Percentiles rank a stretch among this genome's conserved stretches.
These are phyloP conservation scores for Ctenopoma multispine DNA, from an alignment of 2,797 vertebrate genomes.

Conservation along the genomic window DNA sequence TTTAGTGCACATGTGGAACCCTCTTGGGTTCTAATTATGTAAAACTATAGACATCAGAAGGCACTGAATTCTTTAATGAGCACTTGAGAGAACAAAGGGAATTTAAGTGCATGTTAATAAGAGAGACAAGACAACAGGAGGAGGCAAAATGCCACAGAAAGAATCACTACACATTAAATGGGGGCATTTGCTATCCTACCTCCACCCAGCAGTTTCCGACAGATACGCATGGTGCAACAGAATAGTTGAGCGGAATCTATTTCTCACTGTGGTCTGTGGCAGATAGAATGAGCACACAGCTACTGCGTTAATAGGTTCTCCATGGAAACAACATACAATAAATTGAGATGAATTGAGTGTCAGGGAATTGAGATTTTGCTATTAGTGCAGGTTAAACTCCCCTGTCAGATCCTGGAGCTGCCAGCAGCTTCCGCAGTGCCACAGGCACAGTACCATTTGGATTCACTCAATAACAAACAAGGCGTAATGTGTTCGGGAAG, in stretches of 20 bases:
- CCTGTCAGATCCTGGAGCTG: slow-evolving; percentile 24
- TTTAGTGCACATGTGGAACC: slow-evolving; percentile 83
- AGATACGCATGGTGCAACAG: slow-evolving; percentile 31
- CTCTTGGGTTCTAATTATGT: slow-evolving; percentile 90
- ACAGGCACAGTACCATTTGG: slow-evolving; percentile 44
- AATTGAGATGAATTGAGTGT: slow-evolving; percentile 72
- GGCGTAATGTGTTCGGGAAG: slow-evolving; percentile 64
- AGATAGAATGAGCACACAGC: slow-evolving; percentile 32
- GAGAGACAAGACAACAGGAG: slow-evolving; percentile 83
- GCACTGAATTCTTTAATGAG: slow-evolving; percentile 88
- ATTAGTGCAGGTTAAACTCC: slow-evolving; percentile 60
- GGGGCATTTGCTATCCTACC: slow-evolving; percentile 69
- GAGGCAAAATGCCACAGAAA: slow-evolving; percentile 81
- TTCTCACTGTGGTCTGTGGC: slow-evolving; percentile 47
- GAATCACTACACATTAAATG: slow-evolving; percentile 72
- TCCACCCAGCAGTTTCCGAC: slow-evolving; percentile 61
- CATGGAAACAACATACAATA: slow-evolving; percentile 65
- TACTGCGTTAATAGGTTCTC: slow-evolving; percentile 64
- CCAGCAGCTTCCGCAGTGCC: slow-evolving; percentile 19
- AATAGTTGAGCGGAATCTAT: slow-evolving; percentile 53
- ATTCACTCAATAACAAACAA: slow-evolving; percentile 70
- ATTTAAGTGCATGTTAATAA: slow-evolving; percentile 89
- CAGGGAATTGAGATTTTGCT: slow-evolving; percentile 54
- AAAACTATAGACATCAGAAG: slow-evolving; percentile 89
- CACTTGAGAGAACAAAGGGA: slow-evolving; percentile 88